Evolutionary conservation across 2,888 invertebrate genomes (phyloP).

Genomic region (Cantharis lateralis): DNA sequence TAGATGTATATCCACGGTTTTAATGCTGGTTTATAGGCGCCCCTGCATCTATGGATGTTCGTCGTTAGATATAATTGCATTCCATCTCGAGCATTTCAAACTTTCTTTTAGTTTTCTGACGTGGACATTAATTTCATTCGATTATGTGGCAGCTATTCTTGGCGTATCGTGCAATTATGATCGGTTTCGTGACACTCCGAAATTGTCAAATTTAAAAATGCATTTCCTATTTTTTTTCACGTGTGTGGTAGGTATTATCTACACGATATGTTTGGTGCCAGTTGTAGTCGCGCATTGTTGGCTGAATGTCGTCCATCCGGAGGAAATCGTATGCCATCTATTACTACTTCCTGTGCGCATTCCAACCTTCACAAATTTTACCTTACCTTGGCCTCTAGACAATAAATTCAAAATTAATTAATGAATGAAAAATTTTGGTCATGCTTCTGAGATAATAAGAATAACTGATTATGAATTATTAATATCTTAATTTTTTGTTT

Average conservation of each 20-base stretch:
- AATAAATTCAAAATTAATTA: constrained; percentile 6
- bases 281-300: constrained; percentile 29
- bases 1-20: constrained; percentile 19
- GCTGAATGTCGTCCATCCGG: constrained; percentile 39
- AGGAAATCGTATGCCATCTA: constrained; percentile 43
- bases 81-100: background rate
- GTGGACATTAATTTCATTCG: background rate
- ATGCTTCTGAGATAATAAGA: background rate
- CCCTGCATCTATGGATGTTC: background rate
- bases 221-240: background rate
- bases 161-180: background rate
- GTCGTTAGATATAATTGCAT: background rate
- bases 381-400: constrained; percentile 38
- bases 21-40: constrained; percentile 2
- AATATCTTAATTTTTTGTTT: background rate
- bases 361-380: constrained; percentile 32
- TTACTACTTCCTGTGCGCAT: constrained; percentile 43
- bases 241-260: background rate
- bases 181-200: background rate
- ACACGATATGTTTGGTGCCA: background rate
- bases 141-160: background rate
- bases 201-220: background rate
- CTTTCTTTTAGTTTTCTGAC: background rate
- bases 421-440: constrained; percentile 1
- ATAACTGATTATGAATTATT: background rate